Evolutionary conservation across 2,888 invertebrate genomes (phyloP), one percentile per base, ranked within the genome.

Genomic region (Eupithecia exiguata): DNA sequence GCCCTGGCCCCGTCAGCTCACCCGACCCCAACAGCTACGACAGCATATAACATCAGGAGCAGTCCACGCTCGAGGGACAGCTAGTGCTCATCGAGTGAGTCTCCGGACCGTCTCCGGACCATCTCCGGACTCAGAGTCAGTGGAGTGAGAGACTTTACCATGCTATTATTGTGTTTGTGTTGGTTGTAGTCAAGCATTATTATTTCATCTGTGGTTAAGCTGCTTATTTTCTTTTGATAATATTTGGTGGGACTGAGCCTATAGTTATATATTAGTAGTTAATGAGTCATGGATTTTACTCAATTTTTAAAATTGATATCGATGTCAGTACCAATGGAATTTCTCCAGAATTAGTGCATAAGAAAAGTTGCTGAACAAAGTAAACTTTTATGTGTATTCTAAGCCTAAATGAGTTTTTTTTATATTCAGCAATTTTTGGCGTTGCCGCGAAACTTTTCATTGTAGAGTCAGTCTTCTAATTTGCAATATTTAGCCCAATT

Each of bases 11-110:
- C 4, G 84, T 83, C 10, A 83, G 87, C 68, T 88, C 91, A 1
- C 91, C 94, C 25, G 93, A 94, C 85, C 94, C 95, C 25, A 94
- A 94, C 86, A 93, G 92, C 86, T 95, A 95, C 82, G 94, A 95
- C 84, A 94, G 94, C 88, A 95, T 95, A 92, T 95, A 95, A 94
- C 93, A 92, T 86, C 89, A 85, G 87, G 84, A 83, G 46, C 85
- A 87, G 36, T 86, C 86, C 82, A 81, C 86, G 76, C 84, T 90
- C 76, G 90, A 90, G 81, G 93, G 89, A 74, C 91, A 92, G 61
- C 89, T 94, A 63, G 87, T 94, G 35, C 83, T 94, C 63, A 84
- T 92, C 76, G 91, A 93, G 83, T 93, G 89, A 81, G 18, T 10
- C 36, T 30, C 30, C 62, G n/a, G 62, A n/a, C 10, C 18, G 16